Base-by-base conservation (phyloP, 1,140 invertebrate species). In the Drosophila nigrodunni region DNA sequence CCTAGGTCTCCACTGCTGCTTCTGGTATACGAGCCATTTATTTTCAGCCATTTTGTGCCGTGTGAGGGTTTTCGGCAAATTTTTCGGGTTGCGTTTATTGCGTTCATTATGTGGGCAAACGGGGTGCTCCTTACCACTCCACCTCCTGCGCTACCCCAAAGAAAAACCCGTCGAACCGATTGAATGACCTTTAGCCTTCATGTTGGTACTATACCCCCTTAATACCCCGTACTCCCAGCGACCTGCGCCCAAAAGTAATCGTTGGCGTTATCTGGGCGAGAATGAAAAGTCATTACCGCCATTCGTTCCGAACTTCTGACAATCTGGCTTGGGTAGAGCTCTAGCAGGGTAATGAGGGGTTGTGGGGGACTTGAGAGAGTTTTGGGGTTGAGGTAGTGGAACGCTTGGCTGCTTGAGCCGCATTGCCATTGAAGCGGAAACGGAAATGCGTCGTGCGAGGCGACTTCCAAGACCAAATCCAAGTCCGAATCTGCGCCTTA, bases 211-310 rank as follows among this genome's bases (percentile, higher is more conserved):
- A 35, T 34, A 37, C 35, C 57, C 15, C 25, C 7, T 35, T 18
- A n/a, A 25, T 10, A 2, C 43, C 43, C 18, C 34, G 34, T 49
- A 7, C 10, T 3, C 13, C 25, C 44, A 4, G 6, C 25, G 25
- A 30, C 43, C 64, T 62, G 67, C 39, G 55, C 71, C 64, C 41
- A 71, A 74, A 78, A 74, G 68, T 67, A 66, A 86, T 88, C 82
- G 69, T 71, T 88, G 80, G 85, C 85, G 74, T 89, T 89, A 89
- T 89, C 85, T 89, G 72, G 81, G 78, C 69, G 85, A 89, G 81
- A 89, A 88, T 88, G 85, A 88, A 88, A 88, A 88, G 85, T 88
- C 85, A 88, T 88, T 88, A 88, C 85, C 80, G 85, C 85, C 85
- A 88, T 88, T 88, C 85, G 80, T 89, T 85, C 74, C 80, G 50